Percentiles rank a stretch among this genome's conserved stretches.
These are phyloP conservation scores for Dendroctonus valens DNA, from an alignment of 1,140 invertebrate species.

Conservation along the genomic window DNA sequence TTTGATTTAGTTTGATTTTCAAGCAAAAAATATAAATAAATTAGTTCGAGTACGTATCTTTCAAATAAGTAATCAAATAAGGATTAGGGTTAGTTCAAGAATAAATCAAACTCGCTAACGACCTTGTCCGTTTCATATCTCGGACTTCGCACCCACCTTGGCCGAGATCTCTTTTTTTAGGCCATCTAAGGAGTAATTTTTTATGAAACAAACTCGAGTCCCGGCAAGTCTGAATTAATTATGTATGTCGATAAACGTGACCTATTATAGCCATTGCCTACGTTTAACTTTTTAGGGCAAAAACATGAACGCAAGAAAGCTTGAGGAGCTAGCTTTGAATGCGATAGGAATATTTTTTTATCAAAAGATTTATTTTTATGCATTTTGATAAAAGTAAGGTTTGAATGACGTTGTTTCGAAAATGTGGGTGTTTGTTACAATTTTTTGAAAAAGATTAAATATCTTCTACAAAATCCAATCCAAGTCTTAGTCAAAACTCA, in stretches of 20 bases:
- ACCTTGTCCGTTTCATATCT: constrained; percentile 27
- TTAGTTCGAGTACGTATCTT: too few relatives aligned
- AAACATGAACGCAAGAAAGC: background rate
- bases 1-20: too few relatives aligned
- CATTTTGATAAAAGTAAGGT: too few relatives aligned
- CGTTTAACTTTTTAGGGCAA: constrained; percentile 1
- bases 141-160: constrained; percentile 34
- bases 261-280: constrained; percentile 8
- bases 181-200: constrained; percentile 11
- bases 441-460: too few relatives aligned
- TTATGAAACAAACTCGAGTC: background rate
- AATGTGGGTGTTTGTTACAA: too few relatives aligned
- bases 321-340: too few relatives aligned
- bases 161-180: constrained; percentile 34
- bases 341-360: too few relatives aligned
- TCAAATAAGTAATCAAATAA: background rate
- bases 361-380: too few relatives aligned
- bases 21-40: too few relatives aligned
- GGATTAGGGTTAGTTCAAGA: background rate
- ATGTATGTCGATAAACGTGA: constrained; percentile 9
- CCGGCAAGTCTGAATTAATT: constrained; percentile 5
- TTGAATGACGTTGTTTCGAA: too few relatives aligned
- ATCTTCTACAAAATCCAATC: too few relatives aligned
- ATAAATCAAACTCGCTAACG: background rate
- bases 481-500: too few relatives aligned